Percentiles rank a stretch among this genome's conserved stretches.
phyloP scores from a whole-genome alignment of 2,797 vertebrate species.

The Eulemur coronatus region DNA sequence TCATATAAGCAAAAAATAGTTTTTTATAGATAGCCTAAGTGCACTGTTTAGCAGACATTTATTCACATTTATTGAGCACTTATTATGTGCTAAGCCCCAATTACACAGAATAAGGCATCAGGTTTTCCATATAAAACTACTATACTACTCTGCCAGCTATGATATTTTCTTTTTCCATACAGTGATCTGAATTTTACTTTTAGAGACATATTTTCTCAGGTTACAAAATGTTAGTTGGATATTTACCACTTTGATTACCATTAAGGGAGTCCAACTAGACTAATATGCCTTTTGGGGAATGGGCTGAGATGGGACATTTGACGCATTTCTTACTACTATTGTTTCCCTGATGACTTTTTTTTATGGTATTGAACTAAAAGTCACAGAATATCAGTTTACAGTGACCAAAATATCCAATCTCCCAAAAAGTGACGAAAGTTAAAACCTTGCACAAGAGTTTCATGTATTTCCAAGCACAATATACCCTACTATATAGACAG shows the following conservation, averaged over 20 bases:
- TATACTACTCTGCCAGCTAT: neutral
- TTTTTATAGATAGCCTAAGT: neutral
- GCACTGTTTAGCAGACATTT: neutral
- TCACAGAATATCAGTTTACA: conserved; percentile 2
- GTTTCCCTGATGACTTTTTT: neutral
- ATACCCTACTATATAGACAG: neutral
- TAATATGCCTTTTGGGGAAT: neutral
- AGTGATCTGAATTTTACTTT: neutral
- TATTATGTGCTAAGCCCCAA: neutral
- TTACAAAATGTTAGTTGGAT: neutral
- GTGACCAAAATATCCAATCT: neutral
- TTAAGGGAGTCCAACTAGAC: neutral
- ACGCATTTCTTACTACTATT: neutral
- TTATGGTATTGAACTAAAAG: neutral
- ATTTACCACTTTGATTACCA: neutral
- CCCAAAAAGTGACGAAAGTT: neutral
- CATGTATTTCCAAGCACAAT: neutral
- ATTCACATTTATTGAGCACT: neutral
- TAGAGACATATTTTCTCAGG: neutral
- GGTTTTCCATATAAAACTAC: conserved; percentile 14
- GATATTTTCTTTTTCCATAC: neutral
- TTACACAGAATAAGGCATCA: neutral
- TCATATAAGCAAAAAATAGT: neutral
- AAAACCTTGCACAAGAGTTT: neutral
- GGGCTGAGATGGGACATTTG: neutral